A percentile compares a stretch with the other conserved stretches of the same genome.
These are phyloP conservation scores for Drosophila subobscura DNA, from an alignment of 1,140 invertebrate species.

Conservation along the genomic window DNA sequence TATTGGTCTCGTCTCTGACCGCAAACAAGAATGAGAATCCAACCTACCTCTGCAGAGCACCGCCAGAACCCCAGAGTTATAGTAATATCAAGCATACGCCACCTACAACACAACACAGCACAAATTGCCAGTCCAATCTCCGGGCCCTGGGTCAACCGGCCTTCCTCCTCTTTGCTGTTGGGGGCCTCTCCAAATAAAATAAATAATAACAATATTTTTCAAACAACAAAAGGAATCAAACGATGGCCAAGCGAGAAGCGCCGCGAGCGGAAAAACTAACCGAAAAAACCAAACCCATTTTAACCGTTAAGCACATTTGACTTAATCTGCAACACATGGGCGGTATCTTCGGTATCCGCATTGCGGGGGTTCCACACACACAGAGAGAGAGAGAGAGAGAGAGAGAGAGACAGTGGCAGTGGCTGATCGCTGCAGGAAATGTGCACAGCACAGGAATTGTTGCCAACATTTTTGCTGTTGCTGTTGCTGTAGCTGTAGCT, in stretches of 20 bases:
- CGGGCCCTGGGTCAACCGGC: conserved; percentile 44
- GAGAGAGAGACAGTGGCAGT: background rate
- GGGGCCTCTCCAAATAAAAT: conserved; percentile 30
- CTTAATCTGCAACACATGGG: conserved; percentile 80
- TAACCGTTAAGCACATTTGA: conserved; percentile 82
- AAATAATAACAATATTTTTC: conserved; percentile 80
- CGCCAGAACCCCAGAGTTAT: conserved; percentile 66
- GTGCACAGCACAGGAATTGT: conserved; percentile 44
- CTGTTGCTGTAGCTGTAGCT: conserved; percentile 11
- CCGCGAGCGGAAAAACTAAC: conserved; percentile 54
- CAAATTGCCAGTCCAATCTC: conserved; percentile 48
- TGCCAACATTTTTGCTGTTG: background rate
- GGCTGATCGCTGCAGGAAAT: conserved; percentile 66
- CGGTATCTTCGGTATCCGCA: conserved; percentile 50
- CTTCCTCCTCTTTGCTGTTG: conserved; percentile 59
- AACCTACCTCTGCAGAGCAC: conserved; percentile 23
- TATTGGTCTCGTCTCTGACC: conserved; percentile 43
- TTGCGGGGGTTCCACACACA: conserved; percentile 40
- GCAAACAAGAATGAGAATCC: conserved; percentile 62
- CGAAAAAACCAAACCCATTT: conserved; percentile 78
- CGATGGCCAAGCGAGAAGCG: conserved; percentile 57
- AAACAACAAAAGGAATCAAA: conserved; percentile 77
- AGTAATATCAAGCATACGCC: conserved; percentile 81
- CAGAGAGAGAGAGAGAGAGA: conserved; percentile 21
- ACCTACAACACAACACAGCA: conserved; percentile 63